Base-by-base conservation (phyloP, 2,113 vertebrate genomes). In the Thalassoma bifasciatum region DNA sequence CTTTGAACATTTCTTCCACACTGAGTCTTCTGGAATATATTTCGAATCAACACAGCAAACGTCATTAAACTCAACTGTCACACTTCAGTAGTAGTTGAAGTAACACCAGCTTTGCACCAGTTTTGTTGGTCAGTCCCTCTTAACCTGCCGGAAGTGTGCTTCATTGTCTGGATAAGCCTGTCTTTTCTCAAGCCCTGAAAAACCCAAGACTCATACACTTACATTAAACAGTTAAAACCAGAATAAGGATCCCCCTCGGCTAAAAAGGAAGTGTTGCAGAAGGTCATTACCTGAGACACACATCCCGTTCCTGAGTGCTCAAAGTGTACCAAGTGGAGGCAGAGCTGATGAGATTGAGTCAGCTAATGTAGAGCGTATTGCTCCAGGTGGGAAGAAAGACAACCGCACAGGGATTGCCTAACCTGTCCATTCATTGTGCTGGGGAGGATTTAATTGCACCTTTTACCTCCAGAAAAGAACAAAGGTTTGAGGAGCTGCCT, bases 371-470 rank as follows among this genome's bases (percentile, higher is more conserved):
- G 47, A 51, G 38, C 40, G 34, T 42, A 82, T 23, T 5, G 26
- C 51, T 56, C 38, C 0, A 6, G 17, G 13, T 21, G 38, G 11
- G 38, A 38, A 66, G 36, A 58, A 2, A 49, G 37, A 79, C 37
- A 34, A 51, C 49, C 3, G 52, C 38, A 26, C 6, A 16, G 30
- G 46, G 23, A 60, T 80, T 77, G 62, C 57, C 62, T 34, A 70
- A 71, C 65, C 46, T 24, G 30, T 58, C 34, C 21, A 30, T 56
- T 56, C 58, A 75, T 59, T 62, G 54, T 59, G 23, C 58, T 36
- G 22, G 26, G 54, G 76, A 79, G 56, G 69, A 82, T 86, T 79
- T 72, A 85, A 87, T 83, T 78, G 53, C 16, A 17, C 23, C 51
- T 23, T 79, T 74, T 56, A 52, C 62, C 75, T 14, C 66, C n/a